Evolutionary conservation across 2,113 vertebrate genomes (phyloP).

Genomic region (Cettia cetti): DNA sequence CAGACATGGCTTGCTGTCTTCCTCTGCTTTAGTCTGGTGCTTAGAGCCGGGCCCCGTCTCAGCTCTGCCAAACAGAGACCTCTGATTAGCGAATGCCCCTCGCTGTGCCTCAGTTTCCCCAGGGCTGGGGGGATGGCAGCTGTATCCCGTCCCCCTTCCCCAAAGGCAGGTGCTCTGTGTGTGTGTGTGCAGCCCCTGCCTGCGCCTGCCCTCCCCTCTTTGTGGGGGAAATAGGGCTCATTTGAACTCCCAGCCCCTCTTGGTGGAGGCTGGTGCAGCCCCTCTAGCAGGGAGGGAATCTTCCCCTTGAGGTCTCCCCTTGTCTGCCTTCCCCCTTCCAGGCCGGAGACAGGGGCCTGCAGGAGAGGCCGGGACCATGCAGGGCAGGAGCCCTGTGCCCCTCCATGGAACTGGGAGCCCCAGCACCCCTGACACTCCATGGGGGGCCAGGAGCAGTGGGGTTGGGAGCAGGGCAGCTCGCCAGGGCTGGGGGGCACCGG

Average conservation of each 20-base stretch:
- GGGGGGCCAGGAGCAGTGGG: background rate
- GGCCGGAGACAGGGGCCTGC: background rate
- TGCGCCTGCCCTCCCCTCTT: background rate
- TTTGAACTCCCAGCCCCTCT: background rate
- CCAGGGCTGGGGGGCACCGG: background rate
- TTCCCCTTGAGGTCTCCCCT: background rate
- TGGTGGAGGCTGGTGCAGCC: background rate
- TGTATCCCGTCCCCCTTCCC: background rate
- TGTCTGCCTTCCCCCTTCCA: background rate
- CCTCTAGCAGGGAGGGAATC: background rate
- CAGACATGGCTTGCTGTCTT: constrained; percentile 49
- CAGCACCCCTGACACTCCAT: background rate
- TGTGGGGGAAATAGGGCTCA: background rate
- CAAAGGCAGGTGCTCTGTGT: background rate
- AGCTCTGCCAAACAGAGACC: constrained; percentile 64
- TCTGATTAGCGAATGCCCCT: constrained; percentile 29
- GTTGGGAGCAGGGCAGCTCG: background rate
- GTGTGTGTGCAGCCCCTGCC: background rate
- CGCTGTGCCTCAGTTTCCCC: constrained; percentile 43
- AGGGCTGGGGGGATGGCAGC: background rate
- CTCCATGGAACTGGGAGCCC: background rate
- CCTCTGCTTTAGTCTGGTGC: constrained; percentile 66
- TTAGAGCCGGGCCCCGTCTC: constrained; percentile 27
- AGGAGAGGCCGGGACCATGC: background rate
- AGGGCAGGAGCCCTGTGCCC: background rate